Percentiles rank a stretch among this genome's conserved stretches.
Conservation (phyloP, 2,113 vertebrate genomes). For the Glaucidium brasilianum region DNA sequence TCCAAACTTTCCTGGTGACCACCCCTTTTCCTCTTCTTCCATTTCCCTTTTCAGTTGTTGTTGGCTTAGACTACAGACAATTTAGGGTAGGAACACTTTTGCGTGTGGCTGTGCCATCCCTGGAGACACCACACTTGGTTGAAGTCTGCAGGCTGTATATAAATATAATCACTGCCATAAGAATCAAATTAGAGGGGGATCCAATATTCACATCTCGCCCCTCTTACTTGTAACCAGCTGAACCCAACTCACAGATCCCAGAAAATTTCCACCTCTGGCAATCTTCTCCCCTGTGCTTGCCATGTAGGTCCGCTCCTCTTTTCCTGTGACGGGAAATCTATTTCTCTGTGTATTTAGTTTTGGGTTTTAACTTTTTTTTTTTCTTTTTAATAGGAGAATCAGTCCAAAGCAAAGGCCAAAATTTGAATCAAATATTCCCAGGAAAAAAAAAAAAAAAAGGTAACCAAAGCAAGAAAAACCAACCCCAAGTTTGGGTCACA, state of each 20-base stretch:
- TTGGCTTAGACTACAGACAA: constrained; percentile 59
- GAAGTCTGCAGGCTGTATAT: constrained; percentile 56
- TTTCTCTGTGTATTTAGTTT: constrained; percentile 29
- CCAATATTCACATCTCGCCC: constrained; percentile 49
- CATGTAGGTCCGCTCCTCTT: constrained; percentile 15
- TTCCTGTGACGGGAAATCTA: constrained; percentile 52
- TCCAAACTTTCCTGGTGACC: constrained; percentile 20
- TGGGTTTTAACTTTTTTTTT: background rate
- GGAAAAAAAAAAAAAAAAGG: background rate
- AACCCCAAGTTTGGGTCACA: constrained; percentile 7
- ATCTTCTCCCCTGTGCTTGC: background rate
- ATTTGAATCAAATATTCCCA: constrained; percentile 18
- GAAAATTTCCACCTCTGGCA: constrained; percentile 63
- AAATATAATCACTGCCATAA: constrained; percentile 64
- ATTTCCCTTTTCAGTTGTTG: constrained; percentile 58
- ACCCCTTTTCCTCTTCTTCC: constrained; percentile 49
- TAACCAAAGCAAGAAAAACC: background rate
- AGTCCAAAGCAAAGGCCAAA: constrained; percentile 16
- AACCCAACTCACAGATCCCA: constrained; percentile 43
- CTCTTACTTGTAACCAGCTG: constrained; percentile 35
- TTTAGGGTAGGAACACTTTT: constrained; percentile 54
- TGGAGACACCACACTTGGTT: constrained; percentile 54
- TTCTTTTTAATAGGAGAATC: constrained; percentile 11
- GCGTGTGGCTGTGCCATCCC: constrained; percentile 60
- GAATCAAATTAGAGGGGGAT: constrained; percentile 58